Percentiles rank a stretch among this genome's conserved stretches.
Evolutionary conservation across 2,797 vertebrate species (phyloP).

Genomic region (Tamandua tetradactyla): DNA sequence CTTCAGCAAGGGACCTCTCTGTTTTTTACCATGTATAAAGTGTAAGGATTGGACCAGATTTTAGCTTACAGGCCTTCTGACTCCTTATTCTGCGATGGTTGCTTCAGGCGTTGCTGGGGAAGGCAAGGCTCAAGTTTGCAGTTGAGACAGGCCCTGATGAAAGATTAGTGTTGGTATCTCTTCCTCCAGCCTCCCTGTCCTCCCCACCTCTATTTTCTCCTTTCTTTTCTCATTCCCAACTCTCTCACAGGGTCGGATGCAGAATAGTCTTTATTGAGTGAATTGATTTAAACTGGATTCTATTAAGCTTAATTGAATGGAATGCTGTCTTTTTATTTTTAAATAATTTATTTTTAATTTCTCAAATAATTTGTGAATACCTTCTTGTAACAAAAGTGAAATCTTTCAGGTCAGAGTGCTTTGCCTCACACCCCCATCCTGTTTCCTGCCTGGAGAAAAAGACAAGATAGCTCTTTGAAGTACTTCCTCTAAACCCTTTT

Average conservation of each 20-base stretch:
- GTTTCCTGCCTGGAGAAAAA: neutral
- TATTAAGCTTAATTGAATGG: neutral
- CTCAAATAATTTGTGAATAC: neutral
- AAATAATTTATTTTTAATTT: slow-evolving; percentile 34
- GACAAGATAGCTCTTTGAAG: neutral
- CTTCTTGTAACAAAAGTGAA: slow-evolving; percentile 7
- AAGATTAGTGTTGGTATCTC: neutral
- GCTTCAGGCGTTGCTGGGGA: neutral
- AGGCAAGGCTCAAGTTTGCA: neutral
- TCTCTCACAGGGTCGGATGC: neutral
- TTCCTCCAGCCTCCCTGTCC: neutral
- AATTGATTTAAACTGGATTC: neutral
- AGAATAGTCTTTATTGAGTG: neutral
- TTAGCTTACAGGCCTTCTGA: neutral
- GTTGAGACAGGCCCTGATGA: neutral
- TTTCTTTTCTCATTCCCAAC: neutral
- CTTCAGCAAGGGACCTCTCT: neutral
- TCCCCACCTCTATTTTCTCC: neutral
- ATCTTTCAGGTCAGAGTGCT: neutral
- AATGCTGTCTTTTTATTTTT: neutral
- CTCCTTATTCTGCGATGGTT: neutral
- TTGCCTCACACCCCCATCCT: neutral
- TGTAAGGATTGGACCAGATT: neutral
- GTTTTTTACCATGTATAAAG: neutral
- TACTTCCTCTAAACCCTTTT: neutral